A percentile compares a stretch with the other conserved stretches of the same genome.
phyloP scores from a whole-genome alignment of 2,797 vertebrate species.

The Thripadectes ignobilis region DNA sequence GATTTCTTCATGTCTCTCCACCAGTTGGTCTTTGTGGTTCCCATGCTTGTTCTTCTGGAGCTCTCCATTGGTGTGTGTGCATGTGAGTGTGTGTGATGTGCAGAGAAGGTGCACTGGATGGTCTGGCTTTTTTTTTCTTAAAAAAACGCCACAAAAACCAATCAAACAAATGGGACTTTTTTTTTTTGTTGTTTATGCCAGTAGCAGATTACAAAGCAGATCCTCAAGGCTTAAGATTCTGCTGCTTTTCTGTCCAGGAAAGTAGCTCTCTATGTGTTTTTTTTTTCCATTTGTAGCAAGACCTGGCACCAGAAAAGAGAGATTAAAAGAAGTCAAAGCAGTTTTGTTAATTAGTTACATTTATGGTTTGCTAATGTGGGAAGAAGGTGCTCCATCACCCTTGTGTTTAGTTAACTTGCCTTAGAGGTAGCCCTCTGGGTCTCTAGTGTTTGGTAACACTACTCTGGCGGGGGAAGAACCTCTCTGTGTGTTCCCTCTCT shows the following conservation, averaged over 20 bases:
- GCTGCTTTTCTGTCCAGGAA: not conserved
- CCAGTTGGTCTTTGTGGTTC: slow-evolving; percentile 14
- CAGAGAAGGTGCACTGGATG: slow-evolving; percentile 7
- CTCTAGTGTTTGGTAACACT: not conserved
- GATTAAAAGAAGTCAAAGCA: slow-evolving; percentile 15
- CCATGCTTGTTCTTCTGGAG: slow-evolving; percentile 47
- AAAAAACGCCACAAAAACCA: not conserved
- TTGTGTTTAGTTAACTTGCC: not conserved
- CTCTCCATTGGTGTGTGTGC: not conserved
- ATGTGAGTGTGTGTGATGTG: not conserved
- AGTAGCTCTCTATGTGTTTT: not conserved
- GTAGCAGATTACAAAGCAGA: slow-evolving; percentile 46
- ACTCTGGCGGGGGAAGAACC: fast-evolving
- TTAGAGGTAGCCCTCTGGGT: not conserved
- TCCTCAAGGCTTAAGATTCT: slow-evolving; percentile 27
- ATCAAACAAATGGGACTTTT: slow-evolving; percentile 41
- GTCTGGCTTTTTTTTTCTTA: not conserved
- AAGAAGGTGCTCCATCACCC: slow-evolving; percentile 58
- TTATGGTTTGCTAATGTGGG: slow-evolving; percentile 40
- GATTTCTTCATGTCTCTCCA: not conserved
- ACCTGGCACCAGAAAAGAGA: slow-evolving; percentile 8
- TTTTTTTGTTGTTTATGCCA: slow-evolving; percentile 39
- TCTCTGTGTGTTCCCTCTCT: fast-evolving
- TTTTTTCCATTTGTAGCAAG: slow-evolving; percentile 46
- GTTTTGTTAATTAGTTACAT: slow-evolving; percentile 23